Evolutionary conservation across 2,113 vertebrate genomes (phyloP).

Genomic region (Poeciliopsis occidentalis): DNA sequence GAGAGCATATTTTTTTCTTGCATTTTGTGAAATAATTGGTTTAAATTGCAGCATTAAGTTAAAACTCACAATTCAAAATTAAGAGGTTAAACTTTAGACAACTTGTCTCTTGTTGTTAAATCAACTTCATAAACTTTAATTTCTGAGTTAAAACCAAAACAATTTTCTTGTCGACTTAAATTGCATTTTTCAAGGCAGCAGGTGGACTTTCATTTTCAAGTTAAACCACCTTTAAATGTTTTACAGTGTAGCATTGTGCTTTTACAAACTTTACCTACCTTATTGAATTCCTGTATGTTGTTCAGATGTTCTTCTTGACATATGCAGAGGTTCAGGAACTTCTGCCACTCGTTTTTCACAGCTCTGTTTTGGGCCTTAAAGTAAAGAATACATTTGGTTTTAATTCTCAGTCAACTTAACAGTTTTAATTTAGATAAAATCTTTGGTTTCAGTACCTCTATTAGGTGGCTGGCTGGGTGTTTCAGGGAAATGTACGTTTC

Average conservation of each 20-base stretch:
- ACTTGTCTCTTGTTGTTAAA: too few species aligned
- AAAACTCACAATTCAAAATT: too few species aligned
- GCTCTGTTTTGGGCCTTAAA: conserved; percentile 88
- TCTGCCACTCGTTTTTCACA: conserved; percentile 92
- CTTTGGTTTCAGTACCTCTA: conserved; percentile 80
- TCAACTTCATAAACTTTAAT: too few species aligned
- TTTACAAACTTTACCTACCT: conserved; percentile 56
- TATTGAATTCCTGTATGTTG: conserved; percentile 87
- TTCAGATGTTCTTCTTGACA: conserved; percentile 94
- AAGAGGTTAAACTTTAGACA: too few species aligned
- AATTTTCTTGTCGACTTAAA: too few species aligned
- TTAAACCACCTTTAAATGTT: too few species aligned
- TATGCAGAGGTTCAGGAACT: conserved; percentile 96
- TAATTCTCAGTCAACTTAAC: not conserved
- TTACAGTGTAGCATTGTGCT: not conserved
- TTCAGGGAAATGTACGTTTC: conserved; percentile 90
- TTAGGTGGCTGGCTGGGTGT: conserved; percentile 86
- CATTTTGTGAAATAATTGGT: too few species aligned
- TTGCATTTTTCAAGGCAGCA: too few species aligned
- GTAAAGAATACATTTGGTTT: not conserved
- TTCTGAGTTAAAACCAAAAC: too few species aligned
- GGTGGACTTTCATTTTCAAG: too few species aligned
- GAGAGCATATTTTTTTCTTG: too few species aligned
- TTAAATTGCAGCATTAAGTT: too few species aligned
- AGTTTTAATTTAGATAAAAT: not conserved